phyloP scores from a whole-genome alignment of 2,888 invertebrate genomes.

The Meloe dianella region DNA sequence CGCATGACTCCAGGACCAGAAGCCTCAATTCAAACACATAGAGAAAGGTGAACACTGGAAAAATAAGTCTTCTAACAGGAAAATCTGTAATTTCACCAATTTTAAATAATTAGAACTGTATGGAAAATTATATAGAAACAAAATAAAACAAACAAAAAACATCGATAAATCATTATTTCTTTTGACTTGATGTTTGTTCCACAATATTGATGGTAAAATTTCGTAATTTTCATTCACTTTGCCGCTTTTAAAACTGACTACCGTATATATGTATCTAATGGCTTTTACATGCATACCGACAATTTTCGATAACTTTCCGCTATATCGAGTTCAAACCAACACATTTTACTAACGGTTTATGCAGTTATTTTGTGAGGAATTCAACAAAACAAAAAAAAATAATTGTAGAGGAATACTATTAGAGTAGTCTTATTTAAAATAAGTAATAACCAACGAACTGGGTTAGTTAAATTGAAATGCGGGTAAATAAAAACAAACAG shows the following conservation, averaged over 20 bases:
- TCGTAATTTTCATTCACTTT: not conserved
- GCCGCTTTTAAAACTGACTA: not conserved
- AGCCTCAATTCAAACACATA: too few species aligned
- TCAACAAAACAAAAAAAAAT: constrained; percentile 37
- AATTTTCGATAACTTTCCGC: constrained; percentile 42
- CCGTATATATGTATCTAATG: not conserved
- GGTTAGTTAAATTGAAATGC: constrained; percentile 39
- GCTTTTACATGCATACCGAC: constrained; percentile 12
- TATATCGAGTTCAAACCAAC: constrained; percentile 44
- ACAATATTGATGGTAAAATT: not conserved
- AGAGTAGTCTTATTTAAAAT: constrained; percentile 36
- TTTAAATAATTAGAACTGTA: too few species aligned
- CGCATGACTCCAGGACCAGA: too few species aligned
- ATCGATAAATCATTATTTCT: too few species aligned
- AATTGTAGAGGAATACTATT: not conserved
- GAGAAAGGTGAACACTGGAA: too few species aligned
- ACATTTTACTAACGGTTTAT: constrained; percentile 44
- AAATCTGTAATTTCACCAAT: too few species aligned
- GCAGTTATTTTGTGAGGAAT: constrained; percentile 45
- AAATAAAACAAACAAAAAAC: too few species aligned
- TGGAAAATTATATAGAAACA: too few species aligned
- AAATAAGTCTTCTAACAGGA: too few species aligned
- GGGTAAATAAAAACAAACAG: constrained; percentile 30
- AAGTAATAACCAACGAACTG: constrained; percentile 36
- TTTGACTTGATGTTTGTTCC: too few species aligned